Conservation (phyloP, 2,888 invertebrate species). For the Rosalia funebris region DNA sequence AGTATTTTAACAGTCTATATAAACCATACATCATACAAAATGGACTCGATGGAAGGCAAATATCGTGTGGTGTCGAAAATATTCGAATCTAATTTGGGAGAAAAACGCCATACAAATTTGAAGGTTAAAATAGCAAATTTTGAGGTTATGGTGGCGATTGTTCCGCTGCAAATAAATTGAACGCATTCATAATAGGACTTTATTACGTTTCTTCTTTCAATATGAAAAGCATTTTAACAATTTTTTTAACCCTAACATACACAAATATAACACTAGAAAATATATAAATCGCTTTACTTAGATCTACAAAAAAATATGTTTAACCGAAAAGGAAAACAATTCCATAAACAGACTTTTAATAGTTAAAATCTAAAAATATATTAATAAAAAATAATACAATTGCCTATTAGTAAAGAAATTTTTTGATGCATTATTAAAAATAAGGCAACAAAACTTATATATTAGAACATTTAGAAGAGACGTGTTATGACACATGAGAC, state of each 20-base stretch:
- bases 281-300: constrained; percentile 15
- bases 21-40: no score
- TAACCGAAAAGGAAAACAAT: constrained; percentile 13
- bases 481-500: not conserved
- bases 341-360: constrained; percentile 9
- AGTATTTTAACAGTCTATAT: constrained; percentile 19
- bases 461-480: not conserved
- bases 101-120: no score
- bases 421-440: constrained; percentile 21
- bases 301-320: constrained; percentile 10
- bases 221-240: constrained; percentile 26
- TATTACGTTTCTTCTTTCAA: not conserved
- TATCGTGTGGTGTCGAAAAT: no score
- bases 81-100: no score
- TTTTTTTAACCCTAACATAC: constrained; percentile 12
- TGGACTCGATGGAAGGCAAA: no score
- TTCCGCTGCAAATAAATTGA: no score
- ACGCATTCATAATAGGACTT: no score
- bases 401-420: constrained; percentile 10
- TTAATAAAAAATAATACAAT: constrained; percentile 12
- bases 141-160: no score
- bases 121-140: no score
- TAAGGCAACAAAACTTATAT: constrained; percentile 19
- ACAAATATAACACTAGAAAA: constrained; percentile 7
- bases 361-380: constrained; percentile 11